These are phyloP conservation scores for Tenthredo livida DNA, from an alignment of 2,888 invertebrate genomes.

Conservation along the genomic window DNA sequence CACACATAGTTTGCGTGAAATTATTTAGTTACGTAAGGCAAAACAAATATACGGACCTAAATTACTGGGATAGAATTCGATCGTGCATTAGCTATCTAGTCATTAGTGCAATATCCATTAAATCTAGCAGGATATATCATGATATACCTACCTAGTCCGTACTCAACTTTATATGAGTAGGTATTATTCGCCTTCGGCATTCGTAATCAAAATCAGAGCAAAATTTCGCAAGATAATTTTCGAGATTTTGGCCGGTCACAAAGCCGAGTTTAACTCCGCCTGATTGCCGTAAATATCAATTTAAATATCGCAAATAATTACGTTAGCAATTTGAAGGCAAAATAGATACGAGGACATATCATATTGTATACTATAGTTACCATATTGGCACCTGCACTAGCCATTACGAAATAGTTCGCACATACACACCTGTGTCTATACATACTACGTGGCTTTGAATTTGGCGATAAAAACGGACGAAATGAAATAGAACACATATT, in stretches of 20 bases:
- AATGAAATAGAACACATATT: not conserved
- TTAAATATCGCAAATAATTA: not conserved
- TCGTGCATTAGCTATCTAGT: constrained; percentile 29
- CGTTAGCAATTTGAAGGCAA: not conserved
- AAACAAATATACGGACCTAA: constrained; percentile 16
- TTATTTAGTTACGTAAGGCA: not conserved
- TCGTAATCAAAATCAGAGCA: constrained; percentile 1
- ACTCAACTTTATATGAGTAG: not conserved
- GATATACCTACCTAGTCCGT: not conserved
- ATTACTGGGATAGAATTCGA: constrained; percentile 32
- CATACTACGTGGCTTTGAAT: not conserved
- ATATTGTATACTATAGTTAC: not conserved
- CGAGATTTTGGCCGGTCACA: not conserved
- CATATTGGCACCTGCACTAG: not conserved
- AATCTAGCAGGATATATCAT: not conserved
- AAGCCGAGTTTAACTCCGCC: not conserved
- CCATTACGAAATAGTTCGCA: not conserved
- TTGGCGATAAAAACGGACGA: not conserved
- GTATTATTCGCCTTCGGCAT: not conserved
- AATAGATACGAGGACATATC: not conserved
- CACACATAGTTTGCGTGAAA: not conserved
- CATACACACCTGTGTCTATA: not conserved
- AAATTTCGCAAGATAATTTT: constrained; percentile 10
- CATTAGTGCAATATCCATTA: constrained; percentile 33
- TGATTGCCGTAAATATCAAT: not conserved